These are phyloP conservation scores for Blera fallax DNA, from an alignment of 2,888 invertebrate genomes.

Conservation along the genomic window DNA sequence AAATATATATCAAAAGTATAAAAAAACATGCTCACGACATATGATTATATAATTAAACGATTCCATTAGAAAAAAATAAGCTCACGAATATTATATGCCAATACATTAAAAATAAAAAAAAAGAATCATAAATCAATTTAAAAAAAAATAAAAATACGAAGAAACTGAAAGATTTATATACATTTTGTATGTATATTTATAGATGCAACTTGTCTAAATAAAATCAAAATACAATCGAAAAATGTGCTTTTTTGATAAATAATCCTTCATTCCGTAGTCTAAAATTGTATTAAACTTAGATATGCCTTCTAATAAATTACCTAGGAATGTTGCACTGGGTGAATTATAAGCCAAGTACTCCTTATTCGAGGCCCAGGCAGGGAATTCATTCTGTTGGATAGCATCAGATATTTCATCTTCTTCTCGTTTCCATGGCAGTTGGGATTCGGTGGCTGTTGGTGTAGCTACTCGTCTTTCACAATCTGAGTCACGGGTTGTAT, in stretches of 20 bases:
- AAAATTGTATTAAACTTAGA: background rate
- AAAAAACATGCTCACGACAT: constrained; percentile 51
- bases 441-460: constrained; percentile 93
- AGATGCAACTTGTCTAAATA: constrained; percentile 36
- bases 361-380: constrained; percentile 97
- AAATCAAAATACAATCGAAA: background rate
- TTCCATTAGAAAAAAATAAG: constrained; percentile 11
- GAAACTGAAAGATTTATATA: constrained; percentile 1
- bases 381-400: constrained; percentile 93
- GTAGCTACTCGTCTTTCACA: constrained; percentile 91
- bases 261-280: constrained; percentile 1
- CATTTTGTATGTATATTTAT: constrained; percentile 24
- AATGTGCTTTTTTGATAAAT: constrained; percentile 6
- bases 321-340: constrained; percentile 94
- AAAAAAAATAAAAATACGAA: background rate
- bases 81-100: constrained; percentile 38
- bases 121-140: background rate
- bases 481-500: constrained; percentile 79
- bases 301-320: constrained; percentile 82
- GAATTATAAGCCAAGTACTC: constrained; percentile 96
- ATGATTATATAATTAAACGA: constrained; percentile 24
- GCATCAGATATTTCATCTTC: constrained; percentile 87
- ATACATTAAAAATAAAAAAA: constrained; percentile 3
- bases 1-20: background rate
- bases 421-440: constrained; percentile 96